phyloP scores from a whole-genome alignment of 2,888 invertebrate genomes.

The Piscicola geometra region DNA sequence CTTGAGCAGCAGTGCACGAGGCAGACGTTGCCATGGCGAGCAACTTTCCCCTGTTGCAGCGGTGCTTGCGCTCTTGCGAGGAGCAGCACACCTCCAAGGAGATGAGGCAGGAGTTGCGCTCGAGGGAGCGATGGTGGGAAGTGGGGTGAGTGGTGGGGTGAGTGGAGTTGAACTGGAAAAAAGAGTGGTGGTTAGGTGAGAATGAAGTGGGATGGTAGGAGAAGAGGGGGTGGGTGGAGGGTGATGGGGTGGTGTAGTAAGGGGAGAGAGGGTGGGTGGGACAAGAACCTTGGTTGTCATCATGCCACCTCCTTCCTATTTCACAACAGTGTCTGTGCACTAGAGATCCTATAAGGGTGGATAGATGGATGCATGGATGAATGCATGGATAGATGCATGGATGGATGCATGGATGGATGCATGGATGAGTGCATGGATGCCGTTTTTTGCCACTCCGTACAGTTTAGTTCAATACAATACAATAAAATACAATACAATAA shows the following conservation, averaged over 20 bases:
- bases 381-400: neutral
- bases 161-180: neutral
- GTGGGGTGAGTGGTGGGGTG: too few species aligned
- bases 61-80: neutral
- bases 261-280: constrained; percentile 19
- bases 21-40: neutral
- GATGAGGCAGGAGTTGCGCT: neutral
- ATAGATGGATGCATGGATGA: neutral
- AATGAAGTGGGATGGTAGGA: neutral
- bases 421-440: neutral
- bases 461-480: too few species aligned
- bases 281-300: neutral
- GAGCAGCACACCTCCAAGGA: constrained; percentile 7
- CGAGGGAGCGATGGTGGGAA: too few species aligned
- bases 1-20: too few species aligned
- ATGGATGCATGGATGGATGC: constrained; percentile 3
- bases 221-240: neutral
- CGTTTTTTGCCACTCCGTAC: too few species aligned
- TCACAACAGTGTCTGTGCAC: constrained; percentile 28
- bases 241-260: neutral
- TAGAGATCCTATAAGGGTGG: neutral
- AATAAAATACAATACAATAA: too few species aligned
- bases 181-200: neutral
- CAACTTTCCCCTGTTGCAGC: neutral
- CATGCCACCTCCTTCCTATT: constrained; percentile 27